Percentiles rank a stretch among this genome's conserved stretches.
Conservation (phyloP, 2,797 vertebrate species). For the Philypnodon macrostomus region DNA sequence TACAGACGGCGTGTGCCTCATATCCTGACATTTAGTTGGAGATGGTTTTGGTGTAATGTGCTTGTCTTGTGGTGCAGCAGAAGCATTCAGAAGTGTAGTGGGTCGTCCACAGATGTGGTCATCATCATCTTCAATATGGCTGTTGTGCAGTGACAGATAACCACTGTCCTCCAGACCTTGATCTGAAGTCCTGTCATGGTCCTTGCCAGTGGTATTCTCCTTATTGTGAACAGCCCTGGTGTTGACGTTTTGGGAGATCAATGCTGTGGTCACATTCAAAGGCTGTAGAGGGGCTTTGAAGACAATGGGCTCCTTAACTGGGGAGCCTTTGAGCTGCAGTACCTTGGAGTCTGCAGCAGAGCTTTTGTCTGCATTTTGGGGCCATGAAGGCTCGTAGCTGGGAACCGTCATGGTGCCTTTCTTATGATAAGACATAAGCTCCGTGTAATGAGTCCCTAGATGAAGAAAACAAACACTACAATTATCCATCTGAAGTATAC, state of each 20-base stretch:
- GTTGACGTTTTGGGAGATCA: slow-evolving; percentile 37
- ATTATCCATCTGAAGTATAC: neutral
- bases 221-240: slow-evolving; percentile 78
- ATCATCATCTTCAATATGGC: slow-evolving; percentile 65
- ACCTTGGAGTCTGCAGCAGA: slow-evolving; percentile 19
- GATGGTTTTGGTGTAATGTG: slow-evolving; percentile 4
- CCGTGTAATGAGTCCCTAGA: slow-evolving; percentile 17
- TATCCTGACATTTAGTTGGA: slow-evolving; percentile 30
- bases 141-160: slow-evolving; percentile 84
- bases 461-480: neutral
- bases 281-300: slow-evolving; percentile 40
- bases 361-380: slow-evolving; percentile 36
- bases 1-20: neutral
- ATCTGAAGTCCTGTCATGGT: slow-evolving; percentile 33
- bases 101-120: slow-evolving; percentile 1
- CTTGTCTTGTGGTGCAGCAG: slow-evolving; percentile 4
- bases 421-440: slow-evolving; percentile 2
- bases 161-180: slow-evolving; percentile 86
- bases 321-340: slow-evolving; percentile 38
- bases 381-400: slow-evolving; percentile 17
- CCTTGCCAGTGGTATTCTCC: slow-evolving; percentile 76
- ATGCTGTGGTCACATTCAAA: neutral
- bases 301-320: slow-evolving; percentile 43
- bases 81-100: neutral
- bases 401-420: slow-evolving; percentile 56